Base-by-base conservation (phyloP, 2,797 vertebrate species). In the Champsocephalus gunnari region DNA sequence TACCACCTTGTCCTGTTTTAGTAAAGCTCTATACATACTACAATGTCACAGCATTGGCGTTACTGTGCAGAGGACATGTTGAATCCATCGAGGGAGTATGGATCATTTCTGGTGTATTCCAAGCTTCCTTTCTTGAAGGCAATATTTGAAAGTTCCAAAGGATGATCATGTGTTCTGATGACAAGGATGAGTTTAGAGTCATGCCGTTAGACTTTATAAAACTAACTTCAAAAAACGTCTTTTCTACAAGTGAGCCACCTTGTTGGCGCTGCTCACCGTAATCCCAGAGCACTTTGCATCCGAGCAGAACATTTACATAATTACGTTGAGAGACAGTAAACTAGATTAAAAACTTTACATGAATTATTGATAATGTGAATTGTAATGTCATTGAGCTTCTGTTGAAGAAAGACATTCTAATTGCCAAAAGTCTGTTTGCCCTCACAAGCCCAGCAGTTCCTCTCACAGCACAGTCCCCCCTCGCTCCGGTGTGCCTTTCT, bases 301-400 rank as follows among this genome's bases (percentile, higher is more conserved):
- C 60, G 21, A 56, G 43, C 19, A 41, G 45, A 81, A 81, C 56
- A 80, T 89, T 90, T 79, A 79, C 82, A 87, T 84, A 85, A 86
- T 81, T 73, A 80, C 66, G 63, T 2, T 67, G 51, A 62, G 56
- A 77, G 71, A 78, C 77, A 69, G 67, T 79, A 71, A 81, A 73
- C 68, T 73, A 63, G 66, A 84, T 79, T 41, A 72, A 65, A 57
- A 79, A 43, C 28, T 28, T 28, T 28, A 28, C 72, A 87, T 73
- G 64, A 67, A 76, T 82, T 80, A 82, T 73, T 83, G 73, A 83
- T 70, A 55, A 61, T 45, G 43, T 61, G 44, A 81, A 74, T 57
- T 74, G 49, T 58, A 41, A 60, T 68, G 53, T 77, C 13, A 53
- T n/a, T 3, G 32, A 50, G 19, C 11, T 59, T n/a, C 9, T 49